Evolutionary conservation across 2,797 vertebrate genomes (phyloP).

Genomic region (Gallinago nigripennis): DNA sequence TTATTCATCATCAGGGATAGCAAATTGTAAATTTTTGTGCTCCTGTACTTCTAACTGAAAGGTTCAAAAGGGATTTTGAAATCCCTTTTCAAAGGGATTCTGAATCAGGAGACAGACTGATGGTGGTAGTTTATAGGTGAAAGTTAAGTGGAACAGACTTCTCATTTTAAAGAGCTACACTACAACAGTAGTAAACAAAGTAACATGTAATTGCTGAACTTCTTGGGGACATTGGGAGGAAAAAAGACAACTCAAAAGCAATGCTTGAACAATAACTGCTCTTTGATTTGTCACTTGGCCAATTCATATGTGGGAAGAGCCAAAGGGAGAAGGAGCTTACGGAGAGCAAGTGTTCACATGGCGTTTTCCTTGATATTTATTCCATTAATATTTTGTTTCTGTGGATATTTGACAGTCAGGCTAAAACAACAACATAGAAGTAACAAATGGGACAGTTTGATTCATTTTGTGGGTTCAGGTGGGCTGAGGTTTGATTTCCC

Average conservation of each 20-base stretch:
- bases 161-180: background rate
- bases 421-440: background rate
- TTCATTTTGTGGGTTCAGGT: background rate
- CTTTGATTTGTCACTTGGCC: background rate
- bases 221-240: background rate
- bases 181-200: background rate
- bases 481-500: background rate
- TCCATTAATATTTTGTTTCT: background rate
- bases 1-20: background rate
- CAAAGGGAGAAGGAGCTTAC: background rate
- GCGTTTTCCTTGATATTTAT: background rate
- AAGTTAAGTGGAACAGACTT: background rate
- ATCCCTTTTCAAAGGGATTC: no score
- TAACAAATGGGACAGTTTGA: background rate
- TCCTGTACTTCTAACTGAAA: background rate
- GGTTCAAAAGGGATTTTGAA: background rate
- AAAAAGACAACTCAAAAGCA: background rate
- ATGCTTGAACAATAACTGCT: background rate
- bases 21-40: background rate
- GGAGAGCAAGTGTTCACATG: background rate
- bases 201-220: background rate
- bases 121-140: background rate
- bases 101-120: background rate
- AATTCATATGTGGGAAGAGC: background rate
- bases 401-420: background rate